Evolutionary conservation across 2,888 invertebrate genomes (phyloP).

Genomic region (Busseola fusca): DNA sequence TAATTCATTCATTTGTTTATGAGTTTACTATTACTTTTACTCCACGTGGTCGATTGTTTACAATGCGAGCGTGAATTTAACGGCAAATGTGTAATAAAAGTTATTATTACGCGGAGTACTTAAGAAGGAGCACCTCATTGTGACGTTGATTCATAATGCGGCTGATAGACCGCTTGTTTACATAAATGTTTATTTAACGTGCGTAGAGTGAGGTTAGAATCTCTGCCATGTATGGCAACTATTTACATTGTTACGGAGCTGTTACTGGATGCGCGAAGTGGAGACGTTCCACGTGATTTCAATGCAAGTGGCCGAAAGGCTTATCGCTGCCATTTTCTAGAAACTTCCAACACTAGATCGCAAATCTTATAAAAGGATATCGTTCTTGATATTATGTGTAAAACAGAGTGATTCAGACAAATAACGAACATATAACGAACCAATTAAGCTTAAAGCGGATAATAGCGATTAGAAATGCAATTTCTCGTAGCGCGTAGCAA

Average conservation of each 20-base stretch:
- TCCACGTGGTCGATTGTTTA: constrained; percentile 86
- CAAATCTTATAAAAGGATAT: neutral
- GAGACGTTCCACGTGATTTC: constrained; percentile 27
- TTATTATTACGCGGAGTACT: constrained; percentile 71
- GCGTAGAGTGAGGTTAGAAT: constrained; percentile 47
- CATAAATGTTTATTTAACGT: constrained; percentile 58
- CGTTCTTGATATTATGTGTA: neutral
- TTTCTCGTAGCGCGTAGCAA: constrained; percentile 28
- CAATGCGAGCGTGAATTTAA: constrained; percentile 76
- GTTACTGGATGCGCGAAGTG: constrained; percentile 32
- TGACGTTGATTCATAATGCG: constrained; percentile 64
- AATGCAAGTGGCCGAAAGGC: constrained; percentile 7
- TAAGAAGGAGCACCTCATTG: constrained; percentile 62
- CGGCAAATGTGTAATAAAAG: constrained; percentile 81
- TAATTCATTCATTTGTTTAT: constrained; percentile 86
- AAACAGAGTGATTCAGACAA: neutral
- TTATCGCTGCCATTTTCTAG: neutral
- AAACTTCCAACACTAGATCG: neutral
- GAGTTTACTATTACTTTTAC: constrained; percentile 85
- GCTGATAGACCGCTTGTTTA: constrained; percentile 62
- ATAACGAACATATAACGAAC: neutral
- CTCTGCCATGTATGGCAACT: constrained; percentile 44
- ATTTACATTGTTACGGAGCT: constrained; percentile 47
- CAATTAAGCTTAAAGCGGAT: neutral
- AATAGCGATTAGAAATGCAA: neutral